Evolutionary conservation across 2,888 invertebrate species (phyloP).

Genomic region (Drosophila falleni): DNA sequence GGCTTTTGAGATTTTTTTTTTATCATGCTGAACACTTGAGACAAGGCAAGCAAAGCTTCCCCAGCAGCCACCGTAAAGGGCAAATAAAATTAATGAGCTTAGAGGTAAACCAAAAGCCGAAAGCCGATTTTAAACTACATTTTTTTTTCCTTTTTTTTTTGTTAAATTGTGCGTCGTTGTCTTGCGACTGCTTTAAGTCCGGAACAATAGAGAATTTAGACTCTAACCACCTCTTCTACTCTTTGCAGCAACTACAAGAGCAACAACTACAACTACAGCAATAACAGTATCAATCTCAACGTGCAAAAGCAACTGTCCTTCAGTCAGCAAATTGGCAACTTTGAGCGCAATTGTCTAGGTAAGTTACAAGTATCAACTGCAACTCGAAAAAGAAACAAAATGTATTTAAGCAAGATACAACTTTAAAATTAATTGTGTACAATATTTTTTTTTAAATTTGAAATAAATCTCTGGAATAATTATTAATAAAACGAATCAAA

Average conservation of each 20-base stretch:
- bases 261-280: neutral
- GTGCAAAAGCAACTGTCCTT: conserved; percentile 11
- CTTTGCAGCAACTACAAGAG: conserved; percentile 35
- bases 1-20: neutral
- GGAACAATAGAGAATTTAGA: conserved; percentile 13
- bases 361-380: conserved; percentile 2
- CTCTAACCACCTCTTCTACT: conserved; percentile 5
- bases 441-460: neutral
- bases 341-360: conserved; percentile 25
- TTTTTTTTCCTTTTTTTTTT: conserved; percentile 15
- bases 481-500: neutral
- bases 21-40: conserved; percentile 48
- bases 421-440: neutral
- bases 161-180: conserved; percentile 31
- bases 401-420: neutral
- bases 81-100: conserved; percentile 71
- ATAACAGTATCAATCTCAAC: conserved; percentile 3
- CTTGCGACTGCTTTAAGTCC: conserved; percentile 30
- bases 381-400: neutral
- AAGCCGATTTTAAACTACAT: conserved; percentile 50
- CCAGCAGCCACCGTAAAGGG: conserved; percentile 41
- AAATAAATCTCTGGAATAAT: neutral
- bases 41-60: conserved; percentile 26
- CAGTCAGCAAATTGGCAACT: conserved; percentile 21
- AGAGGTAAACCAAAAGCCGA: conserved; percentile 52